phyloP scores from a whole-genome alignment of 2,797 vertebrate species.

The Dendrocincla fuliginosa region DNA sequence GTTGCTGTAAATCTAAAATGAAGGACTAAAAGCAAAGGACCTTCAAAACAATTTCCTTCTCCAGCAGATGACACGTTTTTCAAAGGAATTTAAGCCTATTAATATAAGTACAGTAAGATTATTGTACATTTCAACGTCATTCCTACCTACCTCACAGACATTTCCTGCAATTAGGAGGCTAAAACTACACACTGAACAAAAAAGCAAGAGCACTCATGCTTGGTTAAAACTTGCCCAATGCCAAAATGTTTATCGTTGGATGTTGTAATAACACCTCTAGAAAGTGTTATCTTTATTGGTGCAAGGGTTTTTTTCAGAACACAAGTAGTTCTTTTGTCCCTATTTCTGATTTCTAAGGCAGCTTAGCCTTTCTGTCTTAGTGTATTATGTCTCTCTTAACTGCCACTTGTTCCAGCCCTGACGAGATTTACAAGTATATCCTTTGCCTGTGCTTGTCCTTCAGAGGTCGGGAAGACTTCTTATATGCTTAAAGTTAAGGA shows the following conservation, averaged over 20 bases:
- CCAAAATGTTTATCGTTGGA: background rate
- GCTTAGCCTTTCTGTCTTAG: background rate
- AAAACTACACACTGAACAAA: background rate
- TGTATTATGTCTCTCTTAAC: background rate
- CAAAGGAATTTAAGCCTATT: slow-evolving; percentile 46
- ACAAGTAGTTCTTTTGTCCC: background rate
- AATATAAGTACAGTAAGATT: slow-evolving; percentile 32
- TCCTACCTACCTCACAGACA: background rate
- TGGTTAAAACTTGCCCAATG: background rate
- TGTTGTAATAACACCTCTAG: background rate
- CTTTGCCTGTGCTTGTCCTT: background rate
- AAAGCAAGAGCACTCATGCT: background rate
- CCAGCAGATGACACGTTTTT: background rate
- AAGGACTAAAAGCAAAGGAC: background rate
- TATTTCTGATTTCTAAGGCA: background rate
- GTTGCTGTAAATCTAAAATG: background rate
- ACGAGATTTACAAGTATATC: background rate
- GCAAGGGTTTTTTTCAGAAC: background rate
- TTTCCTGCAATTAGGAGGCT: slow-evolving; percentile 44
- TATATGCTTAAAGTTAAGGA: background rate
- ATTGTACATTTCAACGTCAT: background rate
- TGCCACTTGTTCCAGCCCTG: background rate
- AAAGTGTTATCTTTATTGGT: background rate
- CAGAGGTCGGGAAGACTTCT: background rate
- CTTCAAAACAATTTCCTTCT: background rate